A percentile compares a stretch with the other conserved stretches of the same genome.
Evolutionary conservation across 2,888 invertebrate species (phyloP).

Genomic region (Morpho achilles): DNA sequence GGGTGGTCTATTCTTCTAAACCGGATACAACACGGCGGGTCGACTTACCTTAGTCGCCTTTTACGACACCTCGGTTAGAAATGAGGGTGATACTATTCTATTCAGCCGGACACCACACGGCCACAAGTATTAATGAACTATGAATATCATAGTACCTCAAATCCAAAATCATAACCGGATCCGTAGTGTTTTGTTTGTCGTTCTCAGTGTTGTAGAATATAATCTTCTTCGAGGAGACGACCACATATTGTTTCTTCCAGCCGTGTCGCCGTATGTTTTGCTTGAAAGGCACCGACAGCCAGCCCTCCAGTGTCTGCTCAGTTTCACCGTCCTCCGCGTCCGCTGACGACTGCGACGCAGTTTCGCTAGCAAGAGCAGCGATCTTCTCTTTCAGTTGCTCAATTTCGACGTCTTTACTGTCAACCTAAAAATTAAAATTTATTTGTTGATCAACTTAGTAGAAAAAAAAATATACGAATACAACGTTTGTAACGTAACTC

Average conservation of each 20-base stretch:
- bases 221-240: slow-evolving; percentile 97
- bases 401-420: slow-evolving; percentile 97
- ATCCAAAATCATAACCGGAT: slow-evolving; percentile 96
- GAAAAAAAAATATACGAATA: no score
- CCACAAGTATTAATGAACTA: no score
- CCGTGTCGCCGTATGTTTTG: slow-evolving; percentile 97
- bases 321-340: slow-evolving; percentile 91
- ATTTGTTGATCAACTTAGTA: neutral
- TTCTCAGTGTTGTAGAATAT: slow-evolving; percentile 97
- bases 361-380: slow-evolving; percentile 88
- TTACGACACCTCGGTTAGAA: no score
- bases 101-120: no score
- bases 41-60: no score
- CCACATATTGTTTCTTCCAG: slow-evolving; percentile 98
- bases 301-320: slow-evolving; percentile 93
- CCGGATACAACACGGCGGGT: no score
- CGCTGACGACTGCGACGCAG: slow-evolving; percentile 93
- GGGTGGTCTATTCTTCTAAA: no score
- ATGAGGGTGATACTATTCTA: no score
- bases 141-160: slow-evolving; percentile 82
- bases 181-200: slow-evolving; percentile 95
- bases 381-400: slow-evolving; percentile 94
- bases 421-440: slow-evolving; percentile 72
- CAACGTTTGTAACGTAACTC: no score
- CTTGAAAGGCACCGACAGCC: slow-evolving; percentile 96